phyloP scores from a whole-genome alignment of 2,113 vertebrate genomes.

The Myodes glareolus region DNA sequence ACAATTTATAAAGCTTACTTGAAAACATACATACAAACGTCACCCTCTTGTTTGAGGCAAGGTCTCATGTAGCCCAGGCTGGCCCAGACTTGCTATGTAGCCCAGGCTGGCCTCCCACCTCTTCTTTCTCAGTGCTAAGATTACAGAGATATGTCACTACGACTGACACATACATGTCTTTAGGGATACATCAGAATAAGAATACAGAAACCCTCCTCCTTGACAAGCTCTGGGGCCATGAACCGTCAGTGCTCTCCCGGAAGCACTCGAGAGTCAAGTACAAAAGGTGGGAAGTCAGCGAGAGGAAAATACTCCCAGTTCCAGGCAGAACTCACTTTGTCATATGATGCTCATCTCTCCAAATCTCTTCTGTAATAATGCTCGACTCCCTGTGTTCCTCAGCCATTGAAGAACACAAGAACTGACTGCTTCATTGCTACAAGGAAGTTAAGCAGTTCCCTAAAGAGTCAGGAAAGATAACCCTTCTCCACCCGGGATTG shows the following conservation, averaged over 20 bases:
- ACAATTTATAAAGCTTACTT: constrained; percentile 40
- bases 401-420: background rate
- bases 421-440: background rate
- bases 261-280: background rate
- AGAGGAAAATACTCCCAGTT: background rate
- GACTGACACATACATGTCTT: background rate
- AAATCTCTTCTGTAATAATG: constrained; percentile 21
- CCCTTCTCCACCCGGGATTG: background rate
- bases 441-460: background rate
- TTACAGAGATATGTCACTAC: background rate
- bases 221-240: background rate
- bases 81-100: background rate
- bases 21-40: background rate
- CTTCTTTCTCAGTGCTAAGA: background rate
- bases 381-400: background rate
- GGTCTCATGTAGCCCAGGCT: background rate
- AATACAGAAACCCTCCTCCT: background rate
- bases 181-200: background rate
- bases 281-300: background rate
- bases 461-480: constrained; percentile 28
- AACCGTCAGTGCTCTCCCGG: background rate
- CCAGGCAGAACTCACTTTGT: background rate
- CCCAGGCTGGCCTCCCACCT: background rate
- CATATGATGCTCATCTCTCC: background rate
- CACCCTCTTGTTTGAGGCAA: background rate